A percentile compares a stretch with the other conserved stretches of the same genome.
Evolutionary conservation across 2,797 vertebrate species (phyloP).

Genomic region (Percopsis omiscomaycus): DNA sequence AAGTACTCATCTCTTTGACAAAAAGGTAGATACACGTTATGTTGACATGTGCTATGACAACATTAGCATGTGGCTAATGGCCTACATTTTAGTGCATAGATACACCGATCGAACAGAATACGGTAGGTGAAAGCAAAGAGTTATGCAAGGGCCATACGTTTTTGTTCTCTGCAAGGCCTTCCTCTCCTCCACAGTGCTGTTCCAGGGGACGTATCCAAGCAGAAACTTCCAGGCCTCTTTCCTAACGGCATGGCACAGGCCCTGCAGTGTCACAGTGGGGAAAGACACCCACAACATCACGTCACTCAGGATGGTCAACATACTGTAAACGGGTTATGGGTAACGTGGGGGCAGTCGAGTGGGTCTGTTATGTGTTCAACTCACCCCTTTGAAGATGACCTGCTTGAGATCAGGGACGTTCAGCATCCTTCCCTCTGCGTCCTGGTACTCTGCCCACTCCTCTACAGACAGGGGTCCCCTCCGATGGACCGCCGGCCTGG

Average conservation of each 20-base stretch:
- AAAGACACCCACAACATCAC: background rate
- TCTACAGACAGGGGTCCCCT: slow-evolving; percentile 84
- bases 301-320: background rate
- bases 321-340: background rate
- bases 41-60: too few species aligned
- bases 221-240: slow-evolving; percentile 95
- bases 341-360: background rate
- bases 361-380: slow-evolving; percentile 5
- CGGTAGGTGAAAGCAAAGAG: too few species aligned
- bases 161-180: slow-evolving; percentile 85
- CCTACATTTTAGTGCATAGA: too few species aligned
- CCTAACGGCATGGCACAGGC: slow-evolving; percentile 87
- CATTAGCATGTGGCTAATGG: too few species aligned
- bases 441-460: slow-evolving; percentile 85
- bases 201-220: slow-evolving; percentile 90
- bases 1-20: slow-evolving; percentile 91
- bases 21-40: slow-evolving; percentile 22
- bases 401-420: slow-evolving; percentile 80
- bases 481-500: slow-evolving; percentile 84
- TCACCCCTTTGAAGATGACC: slow-evolving; percentile 91
- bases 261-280: slow-evolving; percentile 72
- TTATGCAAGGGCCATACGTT: slow-evolving; percentile 76
- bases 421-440: slow-evolving; percentile 85
- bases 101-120: too few species aligned
- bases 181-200: slow-evolving; percentile 89